These are phyloP conservation scores for Trichogramma pretiosum DNA, from an alignment of 1,140 invertebrate genomes.

Conservation along the genomic window DNA sequence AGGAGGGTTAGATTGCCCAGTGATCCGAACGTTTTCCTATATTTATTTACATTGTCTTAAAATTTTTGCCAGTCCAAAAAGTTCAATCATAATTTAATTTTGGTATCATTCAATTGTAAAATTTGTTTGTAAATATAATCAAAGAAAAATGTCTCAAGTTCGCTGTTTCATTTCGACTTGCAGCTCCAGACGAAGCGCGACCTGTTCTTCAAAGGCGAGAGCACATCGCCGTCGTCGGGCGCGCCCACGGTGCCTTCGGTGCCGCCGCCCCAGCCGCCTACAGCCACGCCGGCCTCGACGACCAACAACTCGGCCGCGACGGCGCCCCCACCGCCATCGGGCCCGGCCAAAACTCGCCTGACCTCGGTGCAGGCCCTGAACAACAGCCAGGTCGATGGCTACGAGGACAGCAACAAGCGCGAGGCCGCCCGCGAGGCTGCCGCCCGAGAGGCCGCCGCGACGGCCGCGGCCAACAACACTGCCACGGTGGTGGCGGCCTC, in stretches of 20 bases:
- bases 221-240: slow-evolving; percentile 40
- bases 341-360: slow-evolving; percentile 41
- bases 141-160: too few relatives aligned
- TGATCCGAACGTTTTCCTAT: too few relatives aligned
- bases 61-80: too few relatives aligned
- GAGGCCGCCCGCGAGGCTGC: slow-evolving; percentile 31
- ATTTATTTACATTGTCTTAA: too few relatives aligned
- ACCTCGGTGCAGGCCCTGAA: too few relatives aligned
- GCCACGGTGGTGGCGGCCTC: slow-evolving; percentile 13
- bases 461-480: slow-evolving; percentile 6
- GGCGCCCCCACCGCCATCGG: slow-evolving; percentile 42
- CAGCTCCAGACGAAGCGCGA: slow-evolving; percentile 71
- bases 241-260: slow-evolving; percentile 44
- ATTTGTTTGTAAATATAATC: too few relatives aligned
- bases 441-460: slow-evolving; percentile 30
- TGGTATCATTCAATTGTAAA: too few relatives aligned
- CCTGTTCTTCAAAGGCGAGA: slow-evolving; percentile 61
- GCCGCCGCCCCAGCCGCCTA: slow-evolving; percentile 42
- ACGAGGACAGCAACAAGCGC: slow-evolving; percentile 42
- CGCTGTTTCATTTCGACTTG: too few relatives aligned
- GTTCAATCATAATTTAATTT: too few relatives aligned
- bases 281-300: slow-evolving; percentile 42
- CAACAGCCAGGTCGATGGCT: slow-evolving; percentile 28
- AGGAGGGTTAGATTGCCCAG: too few relatives aligned
- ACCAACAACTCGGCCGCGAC: slow-evolving; percentile 34